These are phyloP conservation scores for Lepidurus couesii DNA, from an alignment of 1,140 invertebrate species.

Conservation along the genomic window DNA sequence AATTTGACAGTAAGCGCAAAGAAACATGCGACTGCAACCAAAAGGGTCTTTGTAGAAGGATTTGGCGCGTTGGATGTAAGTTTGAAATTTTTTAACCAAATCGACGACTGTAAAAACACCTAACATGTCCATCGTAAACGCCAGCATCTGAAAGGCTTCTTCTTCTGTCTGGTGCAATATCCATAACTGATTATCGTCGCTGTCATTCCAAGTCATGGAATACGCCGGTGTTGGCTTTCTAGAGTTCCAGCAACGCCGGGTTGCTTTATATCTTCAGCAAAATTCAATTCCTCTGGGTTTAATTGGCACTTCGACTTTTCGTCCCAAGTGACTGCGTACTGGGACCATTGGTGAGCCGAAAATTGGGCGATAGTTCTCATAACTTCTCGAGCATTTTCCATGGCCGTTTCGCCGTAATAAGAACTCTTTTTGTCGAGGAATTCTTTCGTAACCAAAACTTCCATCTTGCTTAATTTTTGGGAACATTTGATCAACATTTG, in stretches of 20 bases:
- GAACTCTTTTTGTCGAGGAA: neutral
- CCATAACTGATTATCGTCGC: neutral
- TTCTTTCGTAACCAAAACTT: neutral
- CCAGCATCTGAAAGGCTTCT: neutral
- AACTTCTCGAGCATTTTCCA: too few relatives aligned
- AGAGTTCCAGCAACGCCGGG: neutral
- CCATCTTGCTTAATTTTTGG: neutral
- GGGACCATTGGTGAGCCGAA: neutral
- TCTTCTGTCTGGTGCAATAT: neutral
- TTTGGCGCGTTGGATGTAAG: neutral
- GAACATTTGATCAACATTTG: neutral
- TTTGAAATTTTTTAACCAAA: neutral
- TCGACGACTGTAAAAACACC: neutral
- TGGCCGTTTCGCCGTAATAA: too few relatives aligned
- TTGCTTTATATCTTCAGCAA: neutral
- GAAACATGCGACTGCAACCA: neutral
- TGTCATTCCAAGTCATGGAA: neutral
- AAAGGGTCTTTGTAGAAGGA: neutral
- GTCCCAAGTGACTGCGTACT: neutral
- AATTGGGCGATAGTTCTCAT: neutral
- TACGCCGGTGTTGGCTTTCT: neutral
- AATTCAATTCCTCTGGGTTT: neutral
- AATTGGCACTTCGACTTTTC: neutral
- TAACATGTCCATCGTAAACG: neutral
- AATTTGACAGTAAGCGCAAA: neutral